These are phyloP conservation scores for Cygnus buccinator DNA, from an alignment of 2,113 vertebrate species.

Conservation along the genomic window DNA sequence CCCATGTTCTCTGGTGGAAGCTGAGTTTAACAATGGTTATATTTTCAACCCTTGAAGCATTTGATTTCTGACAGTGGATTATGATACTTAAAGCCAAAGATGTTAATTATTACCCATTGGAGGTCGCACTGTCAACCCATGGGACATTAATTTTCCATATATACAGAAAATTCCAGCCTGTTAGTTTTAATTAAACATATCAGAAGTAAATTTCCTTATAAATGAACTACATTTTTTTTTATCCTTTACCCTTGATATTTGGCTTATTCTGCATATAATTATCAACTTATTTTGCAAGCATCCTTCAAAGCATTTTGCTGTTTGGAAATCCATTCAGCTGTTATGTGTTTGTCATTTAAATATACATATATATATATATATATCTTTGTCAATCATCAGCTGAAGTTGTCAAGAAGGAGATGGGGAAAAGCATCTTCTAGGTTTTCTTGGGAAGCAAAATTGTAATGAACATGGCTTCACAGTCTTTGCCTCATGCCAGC, in stretches of 20 bases:
- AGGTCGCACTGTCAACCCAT: slow-evolving; percentile 52
- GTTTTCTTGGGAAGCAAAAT: neutral
- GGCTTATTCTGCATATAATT: slow-evolving; percentile 43
- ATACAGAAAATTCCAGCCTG: slow-evolving; percentile 42
- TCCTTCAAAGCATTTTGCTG: neutral
- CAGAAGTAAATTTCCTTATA: slow-evolving; percentile 36
- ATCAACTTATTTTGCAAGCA: slow-evolving; percentile 25
- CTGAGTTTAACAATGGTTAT: neutral
- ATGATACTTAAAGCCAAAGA: slow-evolving; percentile 52
- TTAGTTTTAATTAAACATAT: slow-evolving; percentile 67
- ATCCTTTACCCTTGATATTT: slow-evolving; percentile 59
- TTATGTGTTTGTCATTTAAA: accelerated
- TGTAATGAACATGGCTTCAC: neutral
- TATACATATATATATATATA: neutral
- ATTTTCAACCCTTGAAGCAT: slow-evolving; percentile 36
- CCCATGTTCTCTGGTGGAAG: neutral
- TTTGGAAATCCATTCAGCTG: neutral
- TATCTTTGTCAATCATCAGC: neutral
- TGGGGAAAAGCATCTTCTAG: neutral
- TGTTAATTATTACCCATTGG: slow-evolving; percentile 65
- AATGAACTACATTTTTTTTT: slow-evolving; percentile 34
- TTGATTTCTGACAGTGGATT: slow-evolving; percentile 18
- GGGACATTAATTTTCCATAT: slow-evolving; percentile 62
- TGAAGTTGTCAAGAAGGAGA: neutral
- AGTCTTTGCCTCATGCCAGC: neutral